Evolutionary conservation across 2,888 invertebrate species (phyloP), one percentile per base, ranked within the genome.

Genomic region (Odontocolon sp.): DNA sequence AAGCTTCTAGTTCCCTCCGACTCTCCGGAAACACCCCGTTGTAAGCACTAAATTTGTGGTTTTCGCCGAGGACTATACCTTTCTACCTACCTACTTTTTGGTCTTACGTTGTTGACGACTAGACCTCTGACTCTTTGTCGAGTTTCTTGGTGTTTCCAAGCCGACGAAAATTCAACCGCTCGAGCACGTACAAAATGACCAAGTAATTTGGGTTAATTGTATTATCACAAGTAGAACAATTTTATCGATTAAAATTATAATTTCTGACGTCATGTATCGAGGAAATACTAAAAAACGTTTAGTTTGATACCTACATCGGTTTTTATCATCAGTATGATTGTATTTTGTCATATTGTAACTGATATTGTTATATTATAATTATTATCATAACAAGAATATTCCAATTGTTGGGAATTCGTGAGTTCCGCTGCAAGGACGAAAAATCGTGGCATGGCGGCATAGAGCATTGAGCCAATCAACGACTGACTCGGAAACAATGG

Each of bases 11-110:
- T 21, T 42, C n/a, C 36, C 16, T n/a, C 31, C 31, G 9, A 11
- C 47, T 16, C 47, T 18, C 67, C 45, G 68, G 68, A 68, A 74
- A 54, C 61, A 64, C 33, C 68, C 57, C 57, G 33, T 67, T 71
- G 66, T 67, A 71, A 67, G 70, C 54, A 67, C 71, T 67, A 71
- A 70, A 76, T 71, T 71, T 66, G 76, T 67, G 70, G 70, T 76
- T 76, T 76, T 54, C 31, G 56, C 38, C 47, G 36, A 23, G n/a
- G 57, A 57, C 26, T 21, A 36, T 54, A 52, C 18, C 38, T 28
- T 40, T 57, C 47, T 52, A 47, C 11, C 18, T 18, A 9, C 18
- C 6, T 64, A 54, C 69, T 59, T 75, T 73, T 63, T 40, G 14
- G 28, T 45, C 11, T 31, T 33, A 38, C 26, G 42, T 54, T 47